Base-by-base conservation (phyloP, 2,888 invertebrate genomes). In the Tinea trinotella region DNA sequence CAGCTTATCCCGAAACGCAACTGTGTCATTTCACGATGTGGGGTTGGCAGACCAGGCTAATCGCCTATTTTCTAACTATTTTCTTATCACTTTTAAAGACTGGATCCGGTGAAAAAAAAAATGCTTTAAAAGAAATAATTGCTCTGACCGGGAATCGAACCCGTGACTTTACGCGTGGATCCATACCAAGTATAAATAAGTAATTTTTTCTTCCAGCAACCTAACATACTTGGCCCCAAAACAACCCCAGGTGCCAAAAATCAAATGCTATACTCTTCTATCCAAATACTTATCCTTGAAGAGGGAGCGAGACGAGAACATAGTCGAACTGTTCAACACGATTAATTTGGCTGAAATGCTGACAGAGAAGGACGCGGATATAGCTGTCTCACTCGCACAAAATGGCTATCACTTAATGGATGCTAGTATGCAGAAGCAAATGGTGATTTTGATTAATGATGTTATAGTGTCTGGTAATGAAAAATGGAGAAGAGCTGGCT, bases 241-340 rank as follows among this genome's bases (percentile, higher is more conserved):
- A 56, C 56, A 68, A 15, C 35, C 52, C 0, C 60, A 60, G 0
- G 53, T 61, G 0, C 68, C 70, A 3, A 68, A 66, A 48, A 54
- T 61, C 0, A 68, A 66, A 48, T 79, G 79, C 22, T 59, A 79
- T 0, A 57, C 63, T 1, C 73, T 80, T 0, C 59, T 80, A 13
- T 59, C 72, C 0, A 54, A 58, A 0, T 71, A 68, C 55, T 50
- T 75, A 4, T 55, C 62, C 0, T 56, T 56, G 0, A 59, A 60
- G 1, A 30, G 49, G 0, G 54, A 55, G 3, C 35, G 52, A 0
- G 54, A 59, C 1, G 59, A 57, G 0, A 58, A 57, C 20, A 60
- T 61, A 1, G 3, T 20, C 0, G 63, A 65, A 5, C 57, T 76
- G 59, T 66, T 67, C 7, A 61, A 70, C 2, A 63, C 59, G 0